Base-by-base conservation (phyloP, 37 sponge, comb jelly and placozoan species). In the Eunapius fragilis region DNA sequence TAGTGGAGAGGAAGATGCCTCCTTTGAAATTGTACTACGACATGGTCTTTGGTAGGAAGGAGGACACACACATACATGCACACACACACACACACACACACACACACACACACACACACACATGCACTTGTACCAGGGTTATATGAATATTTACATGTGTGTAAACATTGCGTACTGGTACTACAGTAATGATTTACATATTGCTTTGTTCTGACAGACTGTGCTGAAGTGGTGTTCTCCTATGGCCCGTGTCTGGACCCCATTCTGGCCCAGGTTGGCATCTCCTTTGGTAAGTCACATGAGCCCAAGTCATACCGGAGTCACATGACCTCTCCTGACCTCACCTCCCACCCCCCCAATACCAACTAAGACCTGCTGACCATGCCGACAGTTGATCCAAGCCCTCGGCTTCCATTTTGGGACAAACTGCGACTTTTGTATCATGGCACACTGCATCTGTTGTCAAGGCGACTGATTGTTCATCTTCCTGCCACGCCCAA, bases 1-100 rank as follows among this genome's bases (percentile, higher is more conserved):
- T 76, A 4, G 84, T 94, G 31, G 36, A 79, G 74, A 88, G 85
- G 82, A 90, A 82, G 69, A 78, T 96, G 47, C 90, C 97, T 37
- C 93, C 97, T 31, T 83, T 94, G 37, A 96, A 96, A 79, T 83
- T 89, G 49, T 96, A 96, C 84, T 88, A 96, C 69, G 95, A 96
- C 77, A 37, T 95, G 24, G 87, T 88, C 31, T 81, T 91, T 28
- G 83, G 95, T 94, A 77, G 89, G 77, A 0, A 31, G 25, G 68
- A 77, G n/a, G n/a, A n/a, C n/a, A n/a, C n/a, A n/a, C n/a, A n/a
- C n/a, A n/a, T n/a, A n/a, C n/a, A n/a, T n/a, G n/a, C n/a, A n/a
- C n/a, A n/a, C n/a, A n/a, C n/a, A n/a, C n/a, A n/a, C n/a, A n/a
- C n/a, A n/a, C n/a, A n/a, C n/a, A n/a, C n/a, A n/a, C n/a, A n/a